phyloP scores from a whole-genome alignment of 2,888 invertebrate species.

The Drosophila gaucha region DNA sequence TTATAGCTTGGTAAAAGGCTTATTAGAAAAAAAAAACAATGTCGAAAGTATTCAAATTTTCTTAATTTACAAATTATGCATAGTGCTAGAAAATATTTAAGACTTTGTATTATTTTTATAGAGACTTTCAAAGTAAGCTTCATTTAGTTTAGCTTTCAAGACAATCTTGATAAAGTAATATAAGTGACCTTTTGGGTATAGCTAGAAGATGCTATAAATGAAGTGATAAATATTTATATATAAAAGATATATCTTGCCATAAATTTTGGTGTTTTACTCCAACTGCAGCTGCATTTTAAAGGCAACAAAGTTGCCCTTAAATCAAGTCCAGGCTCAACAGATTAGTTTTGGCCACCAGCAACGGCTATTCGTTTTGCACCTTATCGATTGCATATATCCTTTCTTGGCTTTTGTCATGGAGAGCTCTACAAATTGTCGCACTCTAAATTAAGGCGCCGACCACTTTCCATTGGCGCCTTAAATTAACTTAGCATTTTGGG shows the following conservation, averaged over 20 bases:
- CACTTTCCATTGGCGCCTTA: slow-evolving; percentile 58
- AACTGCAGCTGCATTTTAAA: neutral
- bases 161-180: neutral
- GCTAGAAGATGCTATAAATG: neutral
- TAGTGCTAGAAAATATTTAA: no score
- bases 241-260: neutral
- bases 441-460: slow-evolving; percentile 57
- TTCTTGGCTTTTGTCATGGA: slow-evolving; percentile 7
- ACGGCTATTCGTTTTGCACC: slow-evolving; percentile 8
- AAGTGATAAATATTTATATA: neutral
- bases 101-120: no score
- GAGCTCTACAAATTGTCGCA: slow-evolving; percentile 39
- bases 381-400: slow-evolving; percentile 16
- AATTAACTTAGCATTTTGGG: slow-evolving; percentile 59
- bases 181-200: no score
- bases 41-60: no score
- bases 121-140: no score
- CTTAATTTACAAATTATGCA: no score
- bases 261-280: neutral
- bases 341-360: slow-evolving; percentile 8
- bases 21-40: no score
- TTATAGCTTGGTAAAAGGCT: no score
- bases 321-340: slow-evolving; percentile 25
- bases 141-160: no score
- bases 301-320: neutral